Percentiles rank a stretch among this genome's conserved stretches.
These are phyloP conservation scores for Yasuhikotakia modesta DNA, from an alignment of 2,797 vertebrate species.

Conservation along the genomic window DNA sequence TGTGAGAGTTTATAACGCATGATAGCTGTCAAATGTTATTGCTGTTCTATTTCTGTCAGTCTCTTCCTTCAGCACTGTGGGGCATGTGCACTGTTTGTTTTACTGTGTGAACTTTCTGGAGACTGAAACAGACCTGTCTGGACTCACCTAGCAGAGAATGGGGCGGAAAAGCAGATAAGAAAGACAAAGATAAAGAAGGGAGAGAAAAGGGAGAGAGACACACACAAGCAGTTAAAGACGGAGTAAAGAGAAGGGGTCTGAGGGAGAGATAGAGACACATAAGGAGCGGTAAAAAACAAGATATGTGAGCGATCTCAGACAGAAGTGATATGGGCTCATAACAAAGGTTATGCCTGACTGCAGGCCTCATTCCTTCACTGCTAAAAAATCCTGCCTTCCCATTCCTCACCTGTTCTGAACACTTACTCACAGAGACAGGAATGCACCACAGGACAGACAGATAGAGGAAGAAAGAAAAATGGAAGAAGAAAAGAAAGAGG, in stretches of 20 bases:
- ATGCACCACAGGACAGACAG: conserved; percentile 12
- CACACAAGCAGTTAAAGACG: not conserved
- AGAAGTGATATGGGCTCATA: conserved; percentile 18
- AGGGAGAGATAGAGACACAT: not conserved
- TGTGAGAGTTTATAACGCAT: not conserved
- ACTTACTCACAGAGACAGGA: conserved; percentile 40
- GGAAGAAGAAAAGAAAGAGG: too few relatives aligned
- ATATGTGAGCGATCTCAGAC: not conserved
- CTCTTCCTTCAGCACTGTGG: conserved; percentile 1
- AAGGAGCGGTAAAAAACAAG: not conserved
- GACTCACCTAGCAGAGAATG: conserved; percentile 58
- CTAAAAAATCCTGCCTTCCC: conserved; percentile 13
- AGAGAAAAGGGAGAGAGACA: conserved; percentile 14
- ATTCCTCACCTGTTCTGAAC: conserved; percentile 14
- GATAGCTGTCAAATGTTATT: not conserved
- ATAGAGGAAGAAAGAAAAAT: conserved; percentile 8
- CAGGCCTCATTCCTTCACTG: conserved; percentile 44
- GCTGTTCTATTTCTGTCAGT: conserved; percentile 6
- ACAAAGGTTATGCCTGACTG: conserved; percentile 35
- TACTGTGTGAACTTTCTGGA: conserved; percentile 41
- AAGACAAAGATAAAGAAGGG: conserved; percentile 6
- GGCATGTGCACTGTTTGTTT: conserved; percentile 40
- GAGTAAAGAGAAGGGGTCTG: not conserved
- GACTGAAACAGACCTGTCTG: conserved; percentile 57
- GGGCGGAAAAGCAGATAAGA: conserved; percentile 51